phyloP scores from a whole-genome alignment of 2,113 vertebrate species.

The Brachirus orientalis region DNA sequence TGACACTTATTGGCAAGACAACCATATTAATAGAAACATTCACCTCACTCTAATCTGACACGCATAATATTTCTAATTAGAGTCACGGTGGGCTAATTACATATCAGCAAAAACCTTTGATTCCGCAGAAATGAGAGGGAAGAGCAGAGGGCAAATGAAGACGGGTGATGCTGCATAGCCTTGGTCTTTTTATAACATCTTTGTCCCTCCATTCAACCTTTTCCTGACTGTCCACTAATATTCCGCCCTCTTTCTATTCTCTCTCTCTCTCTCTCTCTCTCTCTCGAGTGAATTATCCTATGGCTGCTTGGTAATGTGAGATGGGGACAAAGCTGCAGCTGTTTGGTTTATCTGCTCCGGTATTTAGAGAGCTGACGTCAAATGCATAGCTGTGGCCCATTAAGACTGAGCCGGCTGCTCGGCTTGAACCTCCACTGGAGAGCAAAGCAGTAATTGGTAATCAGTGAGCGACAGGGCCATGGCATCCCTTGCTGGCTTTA shows the following conservation, averaged over 20 bases:
- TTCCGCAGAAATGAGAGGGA: slow-evolving; percentile 61
- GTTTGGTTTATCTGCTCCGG: slow-evolving; percentile 45
- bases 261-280: background rate
- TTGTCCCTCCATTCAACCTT: slow-evolving; percentile 26
- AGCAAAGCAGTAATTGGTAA: slow-evolving; percentile 64
- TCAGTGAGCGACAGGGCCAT: slow-evolving; percentile 40
- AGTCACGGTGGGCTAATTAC: slow-evolving; percentile 74
- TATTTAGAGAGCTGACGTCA: slow-evolving; percentile 61
- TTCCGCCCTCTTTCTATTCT: background rate
- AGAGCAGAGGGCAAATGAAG: slow-evolving; percentile 1
- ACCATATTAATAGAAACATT: slow-evolving; percentile 56
- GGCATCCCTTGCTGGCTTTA: slow-evolving; percentile 21
- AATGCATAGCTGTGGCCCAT: slow-evolving; percentile 49
- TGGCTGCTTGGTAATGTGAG: slow-evolving; percentile 34
- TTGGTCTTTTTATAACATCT: slow-evolving; percentile 25
- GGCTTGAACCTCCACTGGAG: slow-evolving; percentile 44
- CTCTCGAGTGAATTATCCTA: slow-evolving; percentile 7
- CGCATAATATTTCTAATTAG: slow-evolving; percentile 71
- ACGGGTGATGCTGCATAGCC: slow-evolving; percentile 19
- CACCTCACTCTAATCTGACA: slow-evolving; percentile 53
- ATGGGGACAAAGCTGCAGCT: slow-evolving; percentile 17
- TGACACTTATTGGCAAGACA: slow-evolving; percentile 30
- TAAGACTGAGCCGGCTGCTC: slow-evolving; percentile 44
- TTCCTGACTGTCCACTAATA: slow-evolving; percentile 3
- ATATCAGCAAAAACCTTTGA: slow-evolving; percentile 71